Percentiles rank a stretch among this genome's conserved stretches.
Conservation (phyloP, 1,140 invertebrate genomes). For the Odontomachus brunneus region DNA sequence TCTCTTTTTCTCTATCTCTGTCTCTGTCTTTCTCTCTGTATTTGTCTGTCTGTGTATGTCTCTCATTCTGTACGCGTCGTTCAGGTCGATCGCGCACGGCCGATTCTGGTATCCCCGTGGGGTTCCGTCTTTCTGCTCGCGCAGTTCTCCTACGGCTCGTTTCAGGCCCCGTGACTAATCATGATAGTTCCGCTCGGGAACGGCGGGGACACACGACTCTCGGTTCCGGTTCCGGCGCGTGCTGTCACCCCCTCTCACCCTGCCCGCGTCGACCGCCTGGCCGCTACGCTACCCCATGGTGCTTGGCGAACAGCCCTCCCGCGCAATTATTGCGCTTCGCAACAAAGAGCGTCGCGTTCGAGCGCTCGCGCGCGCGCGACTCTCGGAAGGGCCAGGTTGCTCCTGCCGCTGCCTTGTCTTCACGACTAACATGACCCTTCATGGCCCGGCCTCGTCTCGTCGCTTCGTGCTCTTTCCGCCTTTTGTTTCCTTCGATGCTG, state of each 20-base stretch:
- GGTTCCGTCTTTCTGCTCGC: conserved; percentile 68
- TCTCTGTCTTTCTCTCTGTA: conserved; percentile 26
- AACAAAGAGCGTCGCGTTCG: conserved; percentile 72
- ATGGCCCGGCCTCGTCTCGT: conserved; percentile 41
- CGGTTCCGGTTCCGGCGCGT: conserved; percentile 86
- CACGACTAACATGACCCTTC: conserved; percentile 33
- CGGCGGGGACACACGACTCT: conserved; percentile 85
- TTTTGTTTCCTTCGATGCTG: conserved; percentile 24
- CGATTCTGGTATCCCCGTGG: conserved; percentile 53
- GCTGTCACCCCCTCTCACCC: conserved; percentile 70
- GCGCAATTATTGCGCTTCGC: conserved; percentile 81
- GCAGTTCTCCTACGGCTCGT: conserved; percentile 71
- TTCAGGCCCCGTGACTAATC: conserved; percentile 84
- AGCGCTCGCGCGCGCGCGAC: conserved; percentile 40
- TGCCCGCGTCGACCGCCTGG: conserved; percentile 34
- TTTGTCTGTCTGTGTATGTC: too few species aligned
- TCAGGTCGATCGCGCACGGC: conserved; percentile 68
- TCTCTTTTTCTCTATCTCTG: conserved; percentile 30
- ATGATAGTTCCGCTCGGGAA: conserved; percentile 85
- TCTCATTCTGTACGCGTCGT: conserved; percentile 43
- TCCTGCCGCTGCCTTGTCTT: conserved; percentile 66
- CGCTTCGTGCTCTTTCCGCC: conserved; percentile 29
- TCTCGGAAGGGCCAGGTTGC: conserved; percentile 59
- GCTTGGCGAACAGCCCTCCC: conserved; percentile 72
- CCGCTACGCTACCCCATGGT: conserved; percentile 25